Conservation (phyloP, 1,140 invertebrate species). For the Druon quercuslanigerum region DNA sequence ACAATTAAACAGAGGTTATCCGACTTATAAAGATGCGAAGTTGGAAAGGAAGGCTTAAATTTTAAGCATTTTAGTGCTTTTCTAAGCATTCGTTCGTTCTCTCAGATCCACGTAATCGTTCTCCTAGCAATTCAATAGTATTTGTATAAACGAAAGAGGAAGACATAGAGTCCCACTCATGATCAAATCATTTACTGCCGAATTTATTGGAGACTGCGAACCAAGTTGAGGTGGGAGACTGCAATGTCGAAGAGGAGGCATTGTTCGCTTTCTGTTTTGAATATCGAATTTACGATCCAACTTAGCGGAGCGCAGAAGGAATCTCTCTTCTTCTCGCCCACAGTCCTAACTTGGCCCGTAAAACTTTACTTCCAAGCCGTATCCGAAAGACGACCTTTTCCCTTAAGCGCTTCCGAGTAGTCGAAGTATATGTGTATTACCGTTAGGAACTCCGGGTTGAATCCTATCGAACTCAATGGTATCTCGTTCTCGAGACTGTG, state of each 20-base stretch:
- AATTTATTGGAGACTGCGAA: conserved; percentile 42
- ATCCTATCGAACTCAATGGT: conserved; percentile 18
- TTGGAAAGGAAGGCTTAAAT: not conserved
- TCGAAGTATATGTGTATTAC: conserved; percentile 11
- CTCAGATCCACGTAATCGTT: not conserved
- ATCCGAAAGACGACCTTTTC: conserved; percentile 41
- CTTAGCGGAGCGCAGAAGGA: conserved; percentile 39
- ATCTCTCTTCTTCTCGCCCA: conserved; percentile 46
- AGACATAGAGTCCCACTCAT: not conserved
- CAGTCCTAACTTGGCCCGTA: conserved; percentile 44
- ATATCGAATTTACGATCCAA: conserved; percentile 52
- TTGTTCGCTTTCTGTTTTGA: conserved; percentile 52
- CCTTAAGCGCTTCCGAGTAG: conserved; percentile 35
- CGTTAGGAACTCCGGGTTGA: not conserved
- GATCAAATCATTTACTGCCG: conserved; percentile 37
- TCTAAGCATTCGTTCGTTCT: not conserved
- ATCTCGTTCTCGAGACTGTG: conserved; percentile 23
- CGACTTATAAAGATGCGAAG: not conserved
- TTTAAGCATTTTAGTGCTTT: not conserved
- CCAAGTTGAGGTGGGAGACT: conserved; percentile 34
- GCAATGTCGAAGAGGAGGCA: conserved; percentile 42
- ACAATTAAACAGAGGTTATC: conserved; percentile 3
- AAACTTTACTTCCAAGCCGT: conserved; percentile 43
- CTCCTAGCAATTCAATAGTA: not conserved
- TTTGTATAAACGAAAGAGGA: not conserved